These are phyloP conservation scores for Papilio helenus DNA, from an alignment of 1,140 invertebrate species.

Conservation along the genomic window DNA sequence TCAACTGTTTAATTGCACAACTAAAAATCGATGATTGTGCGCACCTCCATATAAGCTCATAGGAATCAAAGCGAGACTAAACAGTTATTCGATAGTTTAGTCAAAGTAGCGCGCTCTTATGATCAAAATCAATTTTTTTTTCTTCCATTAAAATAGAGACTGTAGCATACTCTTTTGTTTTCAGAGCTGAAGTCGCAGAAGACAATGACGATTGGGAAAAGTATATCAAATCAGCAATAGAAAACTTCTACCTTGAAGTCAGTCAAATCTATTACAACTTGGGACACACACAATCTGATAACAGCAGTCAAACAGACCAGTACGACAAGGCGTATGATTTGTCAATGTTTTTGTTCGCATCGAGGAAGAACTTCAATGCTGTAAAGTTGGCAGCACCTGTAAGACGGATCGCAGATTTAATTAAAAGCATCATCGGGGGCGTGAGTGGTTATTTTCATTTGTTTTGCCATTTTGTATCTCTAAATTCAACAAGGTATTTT, in stretches of 20 bases:
- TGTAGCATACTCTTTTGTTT: not conserved
- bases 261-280: not conserved
- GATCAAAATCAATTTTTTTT: too few species aligned
- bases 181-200: constrained; percentile 6
- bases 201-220: constrained; percentile 7
- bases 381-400: constrained; percentile 3
- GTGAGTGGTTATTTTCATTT: not conserved
- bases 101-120: too few species aligned
- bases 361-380: not conserved
- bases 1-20: too few species aligned
- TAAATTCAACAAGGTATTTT: too few species aligned
- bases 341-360: not conserved
- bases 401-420: not conserved
- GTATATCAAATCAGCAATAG: constrained; percentile 4
- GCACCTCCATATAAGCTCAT: too few species aligned
- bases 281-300: not conserved
- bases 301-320: not conserved
- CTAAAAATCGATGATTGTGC: too few species aligned
- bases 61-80: too few species aligned
- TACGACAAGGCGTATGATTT: constrained; percentile 3
- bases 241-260: constrained; percentile 7
- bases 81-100: too few species aligned
- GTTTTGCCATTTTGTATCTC: not conserved
- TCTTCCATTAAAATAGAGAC: too few species aligned
- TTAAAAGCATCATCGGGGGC: not conserved